Percentiles rank a stretch among this genome's conserved stretches.
Evolutionary conservation across 2,888 invertebrate genomes (phyloP).

Genomic region (Andrena praecox): DNA sequence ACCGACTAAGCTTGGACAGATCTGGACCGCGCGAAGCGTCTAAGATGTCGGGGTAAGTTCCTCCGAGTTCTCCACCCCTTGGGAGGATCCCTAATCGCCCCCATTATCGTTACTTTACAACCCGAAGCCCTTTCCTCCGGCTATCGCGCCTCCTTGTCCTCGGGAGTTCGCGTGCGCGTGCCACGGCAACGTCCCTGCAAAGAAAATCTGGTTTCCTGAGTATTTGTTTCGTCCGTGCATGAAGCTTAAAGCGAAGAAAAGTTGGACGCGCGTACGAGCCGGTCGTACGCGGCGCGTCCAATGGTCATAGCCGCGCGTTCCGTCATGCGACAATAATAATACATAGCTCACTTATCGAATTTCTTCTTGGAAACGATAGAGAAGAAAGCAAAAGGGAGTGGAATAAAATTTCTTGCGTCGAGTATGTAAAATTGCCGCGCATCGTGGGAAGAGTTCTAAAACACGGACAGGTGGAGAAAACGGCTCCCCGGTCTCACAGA

Average conservation of each 20-base stretch:
- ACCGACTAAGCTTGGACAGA: slow-evolving; percentile 1
- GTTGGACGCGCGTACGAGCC: slow-evolving; percentile 30
- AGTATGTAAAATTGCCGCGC: background rate
- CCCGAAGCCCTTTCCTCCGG: slow-evolving; percentile 1
- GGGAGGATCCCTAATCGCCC: slow-evolving; percentile 26
- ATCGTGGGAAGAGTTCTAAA: slow-evolving; percentile 7
- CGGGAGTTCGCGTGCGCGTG: background rate
- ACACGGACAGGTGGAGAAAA: background rate
- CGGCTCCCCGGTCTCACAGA: background rate
- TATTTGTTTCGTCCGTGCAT: slow-evolving; percentile 1
- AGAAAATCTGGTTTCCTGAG: slow-evolving; percentile 48
- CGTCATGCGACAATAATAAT: slow-evolving; percentile 22
- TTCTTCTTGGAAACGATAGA: slow-evolving; percentile 31
- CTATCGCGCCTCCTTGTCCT: background rate
- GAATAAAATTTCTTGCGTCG: slow-evolving; percentile 4
- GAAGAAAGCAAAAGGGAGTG: slow-evolving; percentile 31
- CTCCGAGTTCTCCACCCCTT: background rate
- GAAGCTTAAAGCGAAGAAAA: background rate
- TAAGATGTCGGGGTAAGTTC: background rate
- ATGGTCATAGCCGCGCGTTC: slow-evolving; percentile 23
- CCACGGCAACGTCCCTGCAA: slow-evolving; percentile 16
- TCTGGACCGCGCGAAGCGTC: background rate
- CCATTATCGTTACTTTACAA: slow-evolving; percentile 16
- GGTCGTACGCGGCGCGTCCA: slow-evolving; percentile 32
- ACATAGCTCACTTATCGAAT: slow-evolving; percentile 5